phyloP scores from a whole-genome alignment of 64 coral and sea anemone species.

The Stichodactyla mertensii region DNA sequence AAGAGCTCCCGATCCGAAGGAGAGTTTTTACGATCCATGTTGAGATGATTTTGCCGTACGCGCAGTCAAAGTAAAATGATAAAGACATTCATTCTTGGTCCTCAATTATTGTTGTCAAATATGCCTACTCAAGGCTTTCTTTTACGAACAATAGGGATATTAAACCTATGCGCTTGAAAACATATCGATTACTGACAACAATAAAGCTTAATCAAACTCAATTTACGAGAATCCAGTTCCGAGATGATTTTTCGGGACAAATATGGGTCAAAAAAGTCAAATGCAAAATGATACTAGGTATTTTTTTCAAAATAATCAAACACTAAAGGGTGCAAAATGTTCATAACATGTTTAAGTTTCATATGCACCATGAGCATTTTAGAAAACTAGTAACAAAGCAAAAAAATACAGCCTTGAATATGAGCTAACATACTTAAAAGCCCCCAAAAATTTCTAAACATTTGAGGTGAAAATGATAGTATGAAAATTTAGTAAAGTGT shows the following conservation, averaged over 20 bases:
- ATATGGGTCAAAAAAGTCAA: background rate
- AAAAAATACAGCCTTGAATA: background rate
- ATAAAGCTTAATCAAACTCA: background rate
- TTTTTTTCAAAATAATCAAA: background rate
- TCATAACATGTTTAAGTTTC: background rate
- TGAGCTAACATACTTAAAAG: background rate
- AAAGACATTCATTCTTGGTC: background rate
- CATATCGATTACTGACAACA: background rate
- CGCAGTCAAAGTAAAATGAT: background rate
- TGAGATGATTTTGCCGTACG: background rate
- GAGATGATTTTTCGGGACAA: background rate
- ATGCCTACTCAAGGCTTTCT: background rate
- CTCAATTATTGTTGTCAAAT: background rate
- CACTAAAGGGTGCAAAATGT: slow-evolving; percentile 11
- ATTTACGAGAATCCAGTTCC: background rate
- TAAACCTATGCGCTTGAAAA: background rate
- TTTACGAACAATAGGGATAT: background rate
- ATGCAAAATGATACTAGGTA: background rate
- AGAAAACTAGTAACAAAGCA: background rate
- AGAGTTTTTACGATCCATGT: slow-evolving; percentile 5
- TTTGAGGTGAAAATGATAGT: background rate
- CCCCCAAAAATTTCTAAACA: background rate
- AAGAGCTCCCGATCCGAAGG: slow-evolving; percentile 36
- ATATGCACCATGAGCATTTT: background rate
- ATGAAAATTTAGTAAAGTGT: background rate